Base-by-base conservation (phyloP, 2,888 invertebrate species). In the Xestia ashworthii region DNA sequence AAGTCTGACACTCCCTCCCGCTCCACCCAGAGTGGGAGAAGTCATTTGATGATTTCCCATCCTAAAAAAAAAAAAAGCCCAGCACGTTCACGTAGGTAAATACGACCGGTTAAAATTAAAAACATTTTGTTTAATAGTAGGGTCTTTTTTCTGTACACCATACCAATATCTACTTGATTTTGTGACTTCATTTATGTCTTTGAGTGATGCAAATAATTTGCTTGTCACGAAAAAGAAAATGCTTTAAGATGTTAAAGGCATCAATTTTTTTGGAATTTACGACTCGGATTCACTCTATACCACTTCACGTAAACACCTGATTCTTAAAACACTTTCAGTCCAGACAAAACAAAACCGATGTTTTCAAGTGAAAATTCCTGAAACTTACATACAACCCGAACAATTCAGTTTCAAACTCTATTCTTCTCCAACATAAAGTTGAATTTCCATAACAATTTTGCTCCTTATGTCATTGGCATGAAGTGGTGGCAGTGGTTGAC, bases 401-500 rank as follows among this genome's bases (percentile, higher is more conserved):
- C 9, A 16, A 14, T 46, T 22, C 0, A 0, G 32, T 66, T 67
- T 60, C 11, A 50, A 58, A 48, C 48, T 65, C 19, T 72, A 46
- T 82, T 12, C n/a, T 3, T 14, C 9, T 68, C 38, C 0, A 12
- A 0, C 3, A 32, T 82, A 77, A 68, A 70, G 83, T 78, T 66
- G 41, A 50, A 41, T 74, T 74, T 80, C 4, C 44, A 46, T 50
- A 16, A 58, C 6, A 38, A 14, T 38, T 46, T 6, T 5, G 38
- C 0, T 58, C 8, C 58, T 71, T 48, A 41, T 78, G 76, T 68
- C 78, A 70, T 81, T 82, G 79, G 72, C 38, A 78, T 78, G 80
- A 67, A 14, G 46, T 12, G 3, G 46, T 12, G 46, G 64, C 74
- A 79, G 64, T 58, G 75, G 66, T 81, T 77, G 80, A 71, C 83